Evolutionary conservation across 2,797 vertebrate genomes (phyloP).

Genomic region (Loriculus beryllinus): DNA sequence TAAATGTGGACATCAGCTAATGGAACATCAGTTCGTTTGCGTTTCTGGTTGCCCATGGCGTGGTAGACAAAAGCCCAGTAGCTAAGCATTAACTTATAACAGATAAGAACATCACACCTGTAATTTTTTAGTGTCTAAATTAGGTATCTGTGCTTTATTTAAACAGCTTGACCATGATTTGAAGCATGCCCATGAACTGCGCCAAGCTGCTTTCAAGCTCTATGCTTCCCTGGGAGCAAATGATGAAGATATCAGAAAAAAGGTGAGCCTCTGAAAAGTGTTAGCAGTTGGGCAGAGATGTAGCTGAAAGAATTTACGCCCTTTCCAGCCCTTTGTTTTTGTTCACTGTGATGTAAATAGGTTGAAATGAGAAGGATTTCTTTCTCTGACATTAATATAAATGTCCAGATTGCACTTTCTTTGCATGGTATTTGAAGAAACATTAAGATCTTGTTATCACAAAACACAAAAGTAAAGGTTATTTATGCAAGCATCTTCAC

Average conservation of each 20-base stretch:
- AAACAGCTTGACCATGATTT: conserved; percentile 94
- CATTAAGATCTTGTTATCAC: conserved; percentile 5
- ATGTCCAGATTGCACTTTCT: conserved; percentile 40
- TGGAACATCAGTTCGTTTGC: neutral
- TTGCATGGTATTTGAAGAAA: conserved; percentile 57
- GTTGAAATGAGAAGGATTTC: conserved; percentile 33
- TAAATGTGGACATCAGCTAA: neutral
- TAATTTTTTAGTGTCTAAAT: neutral
- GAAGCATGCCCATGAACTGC: conserved; percentile 96
- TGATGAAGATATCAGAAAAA: conserved; percentile 98
- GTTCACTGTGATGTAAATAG: neutral
- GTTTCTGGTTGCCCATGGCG: neutral
- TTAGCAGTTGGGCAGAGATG: conserved; percentile 30
- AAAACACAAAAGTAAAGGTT: conserved; percentile 44
- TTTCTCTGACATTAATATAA: neutral
- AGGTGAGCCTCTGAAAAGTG: conserved; percentile 80
- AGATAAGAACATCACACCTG: neutral
- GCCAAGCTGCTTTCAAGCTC: conserved; percentile 98
- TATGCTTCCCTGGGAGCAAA: conserved; percentile 97
- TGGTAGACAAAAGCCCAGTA: neutral
- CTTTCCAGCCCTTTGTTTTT: neutral
- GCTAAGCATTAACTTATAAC: neutral
- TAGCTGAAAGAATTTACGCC: neutral
- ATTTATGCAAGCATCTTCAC: conserved; percentile 30
- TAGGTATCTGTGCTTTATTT: neutral